Base-by-base conservation (phyloP, 2,113 vertebrate species). In the Ctenomys sociabilis region DNA sequence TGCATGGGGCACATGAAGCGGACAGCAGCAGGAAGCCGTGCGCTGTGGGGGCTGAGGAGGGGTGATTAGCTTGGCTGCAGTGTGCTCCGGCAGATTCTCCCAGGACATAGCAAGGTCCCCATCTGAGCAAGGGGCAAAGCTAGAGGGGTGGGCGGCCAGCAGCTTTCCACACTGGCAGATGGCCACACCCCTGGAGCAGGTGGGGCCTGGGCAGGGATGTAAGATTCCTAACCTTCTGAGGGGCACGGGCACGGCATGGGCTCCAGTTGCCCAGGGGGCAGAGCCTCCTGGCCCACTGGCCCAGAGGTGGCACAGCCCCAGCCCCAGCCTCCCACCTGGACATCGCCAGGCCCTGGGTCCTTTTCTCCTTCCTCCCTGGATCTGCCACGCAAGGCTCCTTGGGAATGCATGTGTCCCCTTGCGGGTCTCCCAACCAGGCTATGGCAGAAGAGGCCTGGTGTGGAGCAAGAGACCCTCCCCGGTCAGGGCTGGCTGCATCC, bases 41-140 rank as follows among this genome's bases (percentile, higher is more conserved):
- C 49, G 2, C 63, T 22, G n/a, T 45, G 87, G 57, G 13, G 52
- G 45, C 70, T 37, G 49, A 64, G 45, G 40, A 37, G 52, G 73
- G 59, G 37, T 14, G 37, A 70, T 66, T 43, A 57, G 54, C 40
- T 13, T 5, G 28, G 45, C 30, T 10, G 61, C 19, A 54, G n/a
- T 13, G 14, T 49, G n/a, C 0, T 19, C 2, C 7, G 40, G 59
- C 64, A 64, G 40, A 59, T 52, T 0, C 13, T 16, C 49, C 63
- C 68, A 81, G 91, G 70, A 22, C 72, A 7, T 16, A 11, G 61
- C 86, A 35, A n/a, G 30, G 70, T 52, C 64, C 40, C 32, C 28
- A 1, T 11, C 4, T n/a, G 61, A 68, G 81, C 21, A 12, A 1
- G 45, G 5, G 21, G 2, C 17, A 0, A 52, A n/a, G 37, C 4